A percentile compares a stretch with the other conserved stretches of the same genome.
Conservation (phyloP, 2,888 invertebrate species). For the Hydriomena furcata region DNA sequence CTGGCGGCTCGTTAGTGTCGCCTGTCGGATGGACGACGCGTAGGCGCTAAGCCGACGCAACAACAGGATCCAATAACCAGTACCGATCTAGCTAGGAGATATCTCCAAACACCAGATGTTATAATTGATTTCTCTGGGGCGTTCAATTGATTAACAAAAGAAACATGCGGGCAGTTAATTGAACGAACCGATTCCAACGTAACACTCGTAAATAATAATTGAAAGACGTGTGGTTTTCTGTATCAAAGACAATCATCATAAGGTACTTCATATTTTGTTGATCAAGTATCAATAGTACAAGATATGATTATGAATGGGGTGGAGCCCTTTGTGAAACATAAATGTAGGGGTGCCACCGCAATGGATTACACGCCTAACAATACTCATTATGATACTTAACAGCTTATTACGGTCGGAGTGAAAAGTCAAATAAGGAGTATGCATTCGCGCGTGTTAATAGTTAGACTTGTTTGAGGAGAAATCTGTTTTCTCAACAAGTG, state of each 20-base stretch:
- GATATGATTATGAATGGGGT: conserved; percentile 58
- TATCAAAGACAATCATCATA: conserved; percentile 41
- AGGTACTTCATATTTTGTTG: conserved; percentile 37
- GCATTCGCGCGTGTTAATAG: conserved; percentile 3
- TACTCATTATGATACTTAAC: conserved; percentile 67
- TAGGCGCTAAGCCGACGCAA: conserved; percentile 43
- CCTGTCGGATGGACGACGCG: conserved; percentile 56
- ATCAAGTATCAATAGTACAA: conserved; percentile 41
- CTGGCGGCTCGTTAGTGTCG: conserved; percentile 80
- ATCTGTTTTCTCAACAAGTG: conserved; percentile 21
- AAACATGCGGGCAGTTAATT: conserved; percentile 72
- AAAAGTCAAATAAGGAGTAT: conserved; percentile 58
- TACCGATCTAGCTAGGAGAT: conserved; percentile 23
- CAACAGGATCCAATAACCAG: conserved; percentile 26
- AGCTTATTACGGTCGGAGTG: conserved; percentile 65
- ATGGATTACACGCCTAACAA: conserved; percentile 70
- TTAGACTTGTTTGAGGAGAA: conserved; percentile 16
- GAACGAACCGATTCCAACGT: conserved; percentile 66
- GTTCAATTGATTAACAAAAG: conserved; percentile 63
- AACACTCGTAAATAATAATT: conserved; percentile 44
- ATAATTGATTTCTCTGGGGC: conserved; percentile 44
- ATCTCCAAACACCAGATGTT: conserved; percentile 18
- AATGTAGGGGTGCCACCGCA: conserved; percentile 58
- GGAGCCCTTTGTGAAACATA: conserved; percentile 48
- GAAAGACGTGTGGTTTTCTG: conserved; percentile 46